phyloP scores from a whole-genome alignment of 2,113 vertebrate species.

The Mandrillus leucophaeus region DNA sequence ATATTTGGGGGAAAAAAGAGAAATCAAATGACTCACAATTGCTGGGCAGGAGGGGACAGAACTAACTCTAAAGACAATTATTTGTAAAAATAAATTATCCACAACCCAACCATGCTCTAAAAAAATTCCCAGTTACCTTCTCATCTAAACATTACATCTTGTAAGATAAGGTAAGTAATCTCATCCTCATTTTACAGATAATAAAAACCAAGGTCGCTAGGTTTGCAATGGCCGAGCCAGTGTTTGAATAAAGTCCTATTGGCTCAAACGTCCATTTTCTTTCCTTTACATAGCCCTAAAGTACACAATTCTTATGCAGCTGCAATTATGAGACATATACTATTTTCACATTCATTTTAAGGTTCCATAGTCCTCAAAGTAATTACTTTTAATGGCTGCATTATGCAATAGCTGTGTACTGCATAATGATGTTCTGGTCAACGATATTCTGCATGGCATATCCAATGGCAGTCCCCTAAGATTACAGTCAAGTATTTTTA shows the following conservation, averaged over 20 bases:
- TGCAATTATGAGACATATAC: background rate
- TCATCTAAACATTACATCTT: background rate
- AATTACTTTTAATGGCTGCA: background rate
- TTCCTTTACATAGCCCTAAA: background rate
- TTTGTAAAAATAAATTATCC: slow-evolving; percentile 3
- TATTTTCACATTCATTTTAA: background rate
- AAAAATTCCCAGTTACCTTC: background rate
- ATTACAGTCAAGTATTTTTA: background rate
- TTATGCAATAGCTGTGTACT: background rate
- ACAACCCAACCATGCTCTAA: background rate
- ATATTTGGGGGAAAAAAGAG: background rate
- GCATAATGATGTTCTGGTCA: too few relatives aligned
- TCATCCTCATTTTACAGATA: background rate
- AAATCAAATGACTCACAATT: background rate
- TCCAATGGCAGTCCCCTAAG: background rate
- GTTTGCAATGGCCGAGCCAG: background rate
- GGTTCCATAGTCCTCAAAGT: background rate
- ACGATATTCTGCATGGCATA: too few relatives aligned
- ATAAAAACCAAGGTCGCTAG: background rate
- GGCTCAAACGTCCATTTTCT: background rate
- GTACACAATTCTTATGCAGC: background rate
- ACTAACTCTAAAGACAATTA: background rate
- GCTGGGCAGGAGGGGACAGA: background rate
- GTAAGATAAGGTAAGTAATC: background rate
- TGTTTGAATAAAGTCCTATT: background rate